Percentiles rank a stretch among this genome's conserved stretches.
phyloP scores from a whole-genome alignment of 2,888 invertebrate genomes.

The Heteromurus nitidus region DNA sequence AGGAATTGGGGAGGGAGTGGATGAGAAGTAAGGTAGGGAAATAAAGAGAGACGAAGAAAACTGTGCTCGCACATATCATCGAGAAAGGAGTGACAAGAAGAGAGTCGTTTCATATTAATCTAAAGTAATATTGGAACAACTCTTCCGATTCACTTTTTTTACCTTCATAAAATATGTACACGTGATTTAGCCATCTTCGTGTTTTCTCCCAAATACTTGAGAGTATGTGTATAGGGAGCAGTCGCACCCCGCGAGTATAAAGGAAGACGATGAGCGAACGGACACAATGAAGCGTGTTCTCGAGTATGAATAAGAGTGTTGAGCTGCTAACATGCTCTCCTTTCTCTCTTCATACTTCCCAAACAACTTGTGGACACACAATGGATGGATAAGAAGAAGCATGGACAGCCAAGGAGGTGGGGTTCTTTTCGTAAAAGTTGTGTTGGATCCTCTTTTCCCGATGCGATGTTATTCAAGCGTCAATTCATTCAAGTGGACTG shows the following conservation, averaged over 20 bases:
- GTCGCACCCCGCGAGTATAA: too few relatives aligned
- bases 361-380: constrained; percentile 2
- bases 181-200: background rate
- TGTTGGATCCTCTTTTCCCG: too few relatives aligned
- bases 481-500: constrained; percentile 10
- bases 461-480: constrained; percentile 12
- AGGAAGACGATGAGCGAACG: too few relatives aligned
- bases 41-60: background rate
- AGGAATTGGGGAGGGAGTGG: constrained; percentile 4
- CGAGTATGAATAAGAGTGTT: background rate
- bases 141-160: constrained; percentile 20
- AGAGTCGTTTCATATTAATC: constrained; percentile 2
- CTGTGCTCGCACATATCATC: constrained; percentile 10
- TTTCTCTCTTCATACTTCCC: too few relatives aligned
- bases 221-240: too few relatives aligned
- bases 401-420: too few relatives aligned
- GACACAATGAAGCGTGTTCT: too few relatives aligned
- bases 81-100: constrained; percentile 1
- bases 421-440: too few relatives aligned
- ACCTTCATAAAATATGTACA: constrained; percentile 14
- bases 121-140: constrained; percentile 5
- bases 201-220: background rate
- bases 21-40: background rate
- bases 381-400: too few relatives aligned
- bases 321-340: too few relatives aligned